A percentile compares a stretch with the other conserved stretches of the same genome.
These are phyloP conservation scores for Adelognathus sp. DNA, from an alignment of 2,888 invertebrate species.

Conservation along the genomic window DNA sequence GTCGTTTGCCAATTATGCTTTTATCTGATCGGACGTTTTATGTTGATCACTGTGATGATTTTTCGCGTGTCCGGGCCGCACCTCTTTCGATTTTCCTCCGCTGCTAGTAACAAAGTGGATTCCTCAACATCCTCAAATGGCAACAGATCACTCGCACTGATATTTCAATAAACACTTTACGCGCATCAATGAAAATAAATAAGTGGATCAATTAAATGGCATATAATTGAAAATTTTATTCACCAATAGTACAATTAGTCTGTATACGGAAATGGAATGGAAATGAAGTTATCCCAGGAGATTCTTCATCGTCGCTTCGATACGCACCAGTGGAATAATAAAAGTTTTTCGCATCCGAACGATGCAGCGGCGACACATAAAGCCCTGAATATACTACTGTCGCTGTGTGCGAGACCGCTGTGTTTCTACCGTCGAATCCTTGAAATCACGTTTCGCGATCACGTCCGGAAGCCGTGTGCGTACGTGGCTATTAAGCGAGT, in stretches of 20 bases:
- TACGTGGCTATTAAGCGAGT: conserved; percentile 57
- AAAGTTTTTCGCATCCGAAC: conserved; percentile 21
- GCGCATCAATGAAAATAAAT: conserved; percentile 17
- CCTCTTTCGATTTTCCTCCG: conserved; percentile 32
- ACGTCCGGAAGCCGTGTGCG: conserved; percentile 55
- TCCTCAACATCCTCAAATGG: conserved; percentile 27
- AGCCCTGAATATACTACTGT: conserved; percentile 30
- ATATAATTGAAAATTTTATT: neutral
- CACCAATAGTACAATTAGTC: neutral
- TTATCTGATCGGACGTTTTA: conserved; percentile 61
- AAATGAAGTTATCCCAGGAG: conserved; percentile 8
- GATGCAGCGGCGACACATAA: conserved; percentile 36
- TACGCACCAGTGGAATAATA: conserved; percentile 9
- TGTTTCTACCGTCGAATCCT: conserved; percentile 26
- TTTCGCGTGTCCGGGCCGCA: conserved; percentile 35
- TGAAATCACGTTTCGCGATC: conserved; percentile 59
- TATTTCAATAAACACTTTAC: conserved; percentile 17
- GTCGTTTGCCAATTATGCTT: conserved; percentile 57
- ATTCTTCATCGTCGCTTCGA: neutral
- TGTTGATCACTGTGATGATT: conserved; percentile 56
- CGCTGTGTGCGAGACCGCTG: neutral
- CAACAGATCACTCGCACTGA: conserved; percentile 13
- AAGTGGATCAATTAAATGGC: conserved; percentile 26
- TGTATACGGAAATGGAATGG: conserved; percentile 4
- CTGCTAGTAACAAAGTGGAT: conserved; percentile 31